Evolutionary conservation across 64 coral and sea anemone species (phyloP).

Genomic region (Actinia tenebrosa): DNA sequence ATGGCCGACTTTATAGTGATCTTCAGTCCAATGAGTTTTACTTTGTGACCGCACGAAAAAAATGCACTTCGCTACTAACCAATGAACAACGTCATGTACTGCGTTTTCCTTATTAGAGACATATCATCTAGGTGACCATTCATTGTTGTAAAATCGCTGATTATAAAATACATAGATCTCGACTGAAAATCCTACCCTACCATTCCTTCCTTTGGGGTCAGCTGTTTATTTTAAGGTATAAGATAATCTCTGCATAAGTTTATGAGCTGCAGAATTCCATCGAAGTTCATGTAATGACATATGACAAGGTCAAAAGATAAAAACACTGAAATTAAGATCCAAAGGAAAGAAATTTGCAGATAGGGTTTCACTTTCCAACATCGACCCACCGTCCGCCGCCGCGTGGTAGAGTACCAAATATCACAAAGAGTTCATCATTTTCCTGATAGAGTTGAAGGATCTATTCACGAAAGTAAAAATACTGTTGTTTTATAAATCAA

Average conservation of each 20-base stretch:
- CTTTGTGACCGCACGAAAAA: neutral
- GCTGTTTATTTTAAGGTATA: neutral
- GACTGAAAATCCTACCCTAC: neutral
- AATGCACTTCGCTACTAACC: neutral
- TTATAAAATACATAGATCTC: neutral
- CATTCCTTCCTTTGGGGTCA: neutral
- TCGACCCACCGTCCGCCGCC: neutral
- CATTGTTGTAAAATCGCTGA: neutral
- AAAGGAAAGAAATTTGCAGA: neutral
- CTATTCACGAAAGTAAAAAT: neutral
- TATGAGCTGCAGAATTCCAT: neutral
- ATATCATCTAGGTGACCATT: neutral
- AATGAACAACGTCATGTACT: neutral
- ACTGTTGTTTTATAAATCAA: neutral
- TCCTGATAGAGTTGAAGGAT: neutral
- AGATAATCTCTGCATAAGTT: neutral
- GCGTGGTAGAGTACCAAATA: neutral
- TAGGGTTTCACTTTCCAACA: neutral
- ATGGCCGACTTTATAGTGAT: neutral
- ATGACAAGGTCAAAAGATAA: constrained; percentile 3
- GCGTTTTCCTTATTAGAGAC: neutral
- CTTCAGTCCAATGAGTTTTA: neutral
- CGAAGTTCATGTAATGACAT: neutral
- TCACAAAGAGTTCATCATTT: neutral
- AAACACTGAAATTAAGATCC: neutral